Conservation (phyloP, 2,113 vertebrate species). For the Psammodynastes pulverulentus region DNA sequence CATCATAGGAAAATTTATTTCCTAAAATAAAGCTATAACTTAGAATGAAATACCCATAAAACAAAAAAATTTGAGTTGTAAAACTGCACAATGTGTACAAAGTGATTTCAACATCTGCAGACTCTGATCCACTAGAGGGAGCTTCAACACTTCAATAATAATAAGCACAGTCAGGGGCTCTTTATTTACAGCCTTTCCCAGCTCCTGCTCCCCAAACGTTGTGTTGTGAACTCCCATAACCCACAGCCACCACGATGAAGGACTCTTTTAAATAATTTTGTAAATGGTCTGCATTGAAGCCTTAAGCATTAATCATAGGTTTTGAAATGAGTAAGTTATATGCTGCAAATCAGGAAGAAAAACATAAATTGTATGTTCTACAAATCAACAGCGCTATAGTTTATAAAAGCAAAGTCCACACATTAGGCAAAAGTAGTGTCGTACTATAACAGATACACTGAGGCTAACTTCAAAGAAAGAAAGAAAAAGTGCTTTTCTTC, state of each 20-base stretch:
- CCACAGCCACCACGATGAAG: neutral
- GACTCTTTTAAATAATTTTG: constrained; percentile 37
- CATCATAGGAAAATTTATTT: neutral
- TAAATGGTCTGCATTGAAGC: neutral
- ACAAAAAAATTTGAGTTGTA: neutral
- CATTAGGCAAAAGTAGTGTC: neutral
- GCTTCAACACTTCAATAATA: constrained; percentile 58
- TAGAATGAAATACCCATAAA: neutral
- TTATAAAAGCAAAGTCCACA: neutral
- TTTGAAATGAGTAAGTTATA: neutral
- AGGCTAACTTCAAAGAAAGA: constrained; percentile 3
- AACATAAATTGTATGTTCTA: neutral
- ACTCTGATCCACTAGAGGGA: constrained; percentile 61
- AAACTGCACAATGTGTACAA: neutral
- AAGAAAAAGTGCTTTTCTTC: neutral
- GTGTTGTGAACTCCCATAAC: neutral
- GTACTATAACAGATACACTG: neutral
- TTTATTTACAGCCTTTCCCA: neutral
- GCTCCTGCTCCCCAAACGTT: neutral
- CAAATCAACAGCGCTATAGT: neutral
- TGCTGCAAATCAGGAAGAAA: neutral
- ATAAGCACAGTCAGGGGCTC: neutral
- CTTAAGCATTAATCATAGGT: neutral
- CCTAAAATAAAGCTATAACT: neutral
- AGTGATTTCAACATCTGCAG: constrained; percentile 23